phyloP scores from a whole-genome alignment of 2,888 invertebrate genomes.

The Nemoura dubitans region DNA sequence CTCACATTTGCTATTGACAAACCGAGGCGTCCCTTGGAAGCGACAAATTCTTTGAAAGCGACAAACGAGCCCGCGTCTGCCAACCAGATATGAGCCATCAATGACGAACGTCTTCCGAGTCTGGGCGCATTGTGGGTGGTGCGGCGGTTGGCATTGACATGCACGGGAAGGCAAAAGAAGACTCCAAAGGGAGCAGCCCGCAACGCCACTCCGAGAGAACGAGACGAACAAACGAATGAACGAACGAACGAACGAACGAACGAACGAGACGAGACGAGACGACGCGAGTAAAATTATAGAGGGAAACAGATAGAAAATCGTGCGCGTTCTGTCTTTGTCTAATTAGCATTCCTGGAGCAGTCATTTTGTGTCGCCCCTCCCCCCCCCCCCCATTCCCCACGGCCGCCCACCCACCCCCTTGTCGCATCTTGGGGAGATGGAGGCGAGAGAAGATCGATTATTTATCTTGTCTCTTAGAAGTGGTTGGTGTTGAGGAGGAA shows the following conservation, averaged over 20 bases:
- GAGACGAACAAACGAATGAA: background rate
- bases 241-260: too few species aligned
- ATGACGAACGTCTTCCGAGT: background rate
- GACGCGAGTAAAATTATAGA: slow-evolving; percentile 34
- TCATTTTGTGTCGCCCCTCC: slow-evolving; percentile 53
- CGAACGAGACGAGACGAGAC: background rate
- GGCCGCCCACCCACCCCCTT: background rate
- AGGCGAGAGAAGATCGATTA: slow-evolving; percentile 47
- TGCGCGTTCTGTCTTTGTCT: slow-evolving; percentile 56
- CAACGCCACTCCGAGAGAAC: background rate
- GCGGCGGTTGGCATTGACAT: slow-evolving; percentile 36
- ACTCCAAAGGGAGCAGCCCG: background rate
- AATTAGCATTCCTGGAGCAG: slow-evolving; percentile 58
- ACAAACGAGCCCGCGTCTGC: background rate
- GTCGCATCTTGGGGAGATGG: slow-evolving; percentile 40
- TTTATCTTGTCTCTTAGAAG: slow-evolving; percentile 49
- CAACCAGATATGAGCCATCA: background rate
- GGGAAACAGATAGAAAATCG: slow-evolving; percentile 40
- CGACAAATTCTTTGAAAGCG: background rate
- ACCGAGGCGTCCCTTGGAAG: background rate
- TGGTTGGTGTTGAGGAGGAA: slow-evolving; percentile 44
- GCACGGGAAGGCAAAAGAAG: slow-evolving; percentile 30
- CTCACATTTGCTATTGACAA: background rate
- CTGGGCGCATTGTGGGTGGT: background rate
- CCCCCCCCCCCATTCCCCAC: background rate